Evolutionary conservation across 2,113 vertebrate species (phyloP).

Genomic region (Philantomba maxwellii): DNA sequence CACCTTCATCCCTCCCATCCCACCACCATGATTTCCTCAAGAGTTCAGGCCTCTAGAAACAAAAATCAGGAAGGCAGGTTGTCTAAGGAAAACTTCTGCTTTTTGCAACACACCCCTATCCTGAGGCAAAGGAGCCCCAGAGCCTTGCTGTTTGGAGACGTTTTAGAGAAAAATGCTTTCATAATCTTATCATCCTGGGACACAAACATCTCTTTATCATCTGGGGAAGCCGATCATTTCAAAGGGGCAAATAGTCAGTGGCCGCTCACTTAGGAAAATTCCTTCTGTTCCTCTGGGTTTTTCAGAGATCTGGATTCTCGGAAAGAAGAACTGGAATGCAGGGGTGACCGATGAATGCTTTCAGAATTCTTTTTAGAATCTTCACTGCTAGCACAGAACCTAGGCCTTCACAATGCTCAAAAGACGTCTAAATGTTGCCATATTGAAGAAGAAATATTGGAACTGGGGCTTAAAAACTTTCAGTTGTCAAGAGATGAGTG

Average conservation of each 20-base stretch:
- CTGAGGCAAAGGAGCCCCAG: background rate
- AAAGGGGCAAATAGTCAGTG: background rate
- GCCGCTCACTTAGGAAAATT: background rate
- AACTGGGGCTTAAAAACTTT: background rate
- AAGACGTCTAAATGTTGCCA: background rate
- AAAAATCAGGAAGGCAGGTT: background rate
- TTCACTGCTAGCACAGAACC: background rate
- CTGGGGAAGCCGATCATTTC: background rate
- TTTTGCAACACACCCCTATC: background rate
- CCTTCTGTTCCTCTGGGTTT: background rate
- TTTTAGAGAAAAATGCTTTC: background rate
- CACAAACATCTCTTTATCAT: background rate
- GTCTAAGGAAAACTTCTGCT: background rate
- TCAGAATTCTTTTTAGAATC: background rate
- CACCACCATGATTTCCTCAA: background rate
- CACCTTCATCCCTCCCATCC: background rate
- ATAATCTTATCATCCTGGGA: background rate
- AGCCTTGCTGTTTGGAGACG: background rate
- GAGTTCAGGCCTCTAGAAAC: background rate
- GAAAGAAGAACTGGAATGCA: background rate
- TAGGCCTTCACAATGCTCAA: background rate
- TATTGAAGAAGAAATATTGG: conserved; percentile 6
- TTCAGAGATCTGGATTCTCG: background rate
- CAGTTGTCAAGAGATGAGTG: background rate
- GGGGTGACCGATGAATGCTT: background rate